Conservation (phyloP, 37 sponge, comb jelly and placozoan species). For the Theonella swinhoei region DNA sequence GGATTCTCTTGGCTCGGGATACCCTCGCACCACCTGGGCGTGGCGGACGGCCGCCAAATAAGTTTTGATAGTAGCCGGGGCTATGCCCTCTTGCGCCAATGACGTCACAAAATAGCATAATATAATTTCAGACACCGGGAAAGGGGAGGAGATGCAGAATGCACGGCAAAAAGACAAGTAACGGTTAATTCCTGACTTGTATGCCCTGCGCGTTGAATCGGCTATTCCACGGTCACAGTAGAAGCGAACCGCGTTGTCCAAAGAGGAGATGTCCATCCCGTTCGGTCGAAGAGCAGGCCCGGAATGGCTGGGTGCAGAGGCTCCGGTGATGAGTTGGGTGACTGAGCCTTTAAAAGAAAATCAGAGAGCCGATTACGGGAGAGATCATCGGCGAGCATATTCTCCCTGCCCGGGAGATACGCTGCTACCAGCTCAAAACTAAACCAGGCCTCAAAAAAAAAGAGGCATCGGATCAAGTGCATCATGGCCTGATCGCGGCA, state of each 20-base stretch:
- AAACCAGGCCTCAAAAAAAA: constrained; percentile 30
- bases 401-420: constrained; percentile 17
- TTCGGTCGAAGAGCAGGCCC: background rate
- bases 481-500: constrained; percentile 13
- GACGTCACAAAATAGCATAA: constrained; percentile 8
- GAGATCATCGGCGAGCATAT: constrained; percentile 28
- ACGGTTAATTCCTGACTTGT: background rate
- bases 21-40: constrained; percentile 21
- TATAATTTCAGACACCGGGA: constrained; percentile 21
- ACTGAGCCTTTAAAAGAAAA: background rate
- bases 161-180: background rate
- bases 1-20: background rate
- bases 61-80: constrained; percentile 9
- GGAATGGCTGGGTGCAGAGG: background rate
- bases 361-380: constrained; percentile 20
- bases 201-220: constrained; percentile 16
- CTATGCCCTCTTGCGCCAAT: background rate
- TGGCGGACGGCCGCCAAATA: constrained; percentile 50
- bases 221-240: constrained; percentile 37
- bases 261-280: constrained; percentile 38
- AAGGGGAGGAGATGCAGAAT: background rate
- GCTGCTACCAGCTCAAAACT: background rate
- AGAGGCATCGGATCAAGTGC: constrained; percentile 47
- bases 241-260: constrained; percentile 40
- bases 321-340: background rate